A percentile compares a stretch with the other conserved stretches of the same genome.
Evolutionary conservation across 1,140 invertebrate species (phyloP).

Genomic region (Bombyx mori): DNA sequence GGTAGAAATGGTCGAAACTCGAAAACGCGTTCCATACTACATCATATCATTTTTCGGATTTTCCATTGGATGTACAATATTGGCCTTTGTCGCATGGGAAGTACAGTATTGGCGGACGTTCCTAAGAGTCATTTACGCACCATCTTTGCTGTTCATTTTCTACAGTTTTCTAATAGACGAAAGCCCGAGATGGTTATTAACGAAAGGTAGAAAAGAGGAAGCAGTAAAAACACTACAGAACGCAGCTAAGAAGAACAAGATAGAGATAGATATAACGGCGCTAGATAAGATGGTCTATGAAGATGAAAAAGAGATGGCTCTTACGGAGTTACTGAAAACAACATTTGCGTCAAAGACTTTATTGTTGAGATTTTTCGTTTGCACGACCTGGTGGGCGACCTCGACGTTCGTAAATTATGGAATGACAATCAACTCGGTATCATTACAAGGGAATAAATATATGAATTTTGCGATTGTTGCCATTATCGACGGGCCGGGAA

Average conservation of each 20-base stretch:
- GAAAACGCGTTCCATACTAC: slow-evolving; percentile 31
- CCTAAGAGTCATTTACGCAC: slow-evolving; percentile 39
- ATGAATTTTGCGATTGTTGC: slow-evolving; percentile 77
- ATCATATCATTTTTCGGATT: slow-evolving; percentile 31
- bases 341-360: slow-evolving; percentile 40
- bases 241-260: slow-evolving; percentile 40
- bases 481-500: slow-evolving; percentile 77
- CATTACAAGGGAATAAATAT: slow-evolving; percentile 79
- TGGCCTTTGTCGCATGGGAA: slow-evolving; percentile 28
- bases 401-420: slow-evolving; percentile 85
- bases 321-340: slow-evolving; percentile 22
- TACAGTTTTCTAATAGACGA: slow-evolving; percentile 47
- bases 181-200: slow-evolving; percentile 77
- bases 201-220: slow-evolving; percentile 59
- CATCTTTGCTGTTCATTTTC: slow-evolving; percentile 34
- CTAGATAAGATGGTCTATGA: slow-evolving; percentile 32
- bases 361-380: slow-evolving; percentile 63
- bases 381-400: slow-evolving; percentile 79
- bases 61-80: slow-evolving; percentile 21
- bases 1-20: slow-evolving; percentile 39
- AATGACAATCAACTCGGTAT: slow-evolving; percentile 82
- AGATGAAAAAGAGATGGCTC: slow-evolving; percentile 17
- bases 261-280: slow-evolving; percentile 25
- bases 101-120: slow-evolving; percentile 42
- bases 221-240: slow-evolving; percentile 35